phyloP scores from a whole-genome alignment of 2,888 invertebrate genomes.

The Oscheius sp. region DNA sequence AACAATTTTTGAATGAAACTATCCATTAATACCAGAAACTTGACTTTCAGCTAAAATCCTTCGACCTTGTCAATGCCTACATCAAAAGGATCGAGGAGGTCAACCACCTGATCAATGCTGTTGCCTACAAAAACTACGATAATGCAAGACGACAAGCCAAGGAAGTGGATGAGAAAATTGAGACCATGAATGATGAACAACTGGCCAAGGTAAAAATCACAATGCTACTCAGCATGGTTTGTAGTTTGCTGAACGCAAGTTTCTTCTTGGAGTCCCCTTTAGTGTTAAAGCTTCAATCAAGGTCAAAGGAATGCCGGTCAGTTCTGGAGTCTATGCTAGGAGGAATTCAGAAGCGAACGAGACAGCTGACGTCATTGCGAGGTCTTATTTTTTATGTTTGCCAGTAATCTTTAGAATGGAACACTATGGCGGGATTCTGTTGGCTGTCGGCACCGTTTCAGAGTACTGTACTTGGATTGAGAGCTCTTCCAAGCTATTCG shows the following conservation, averaged over 20 bases:
- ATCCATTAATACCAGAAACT: too few species aligned
- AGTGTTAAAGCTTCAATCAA: constrained; percentile 12
- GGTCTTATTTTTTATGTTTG: neutral
- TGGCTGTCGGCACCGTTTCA: constrained; percentile 26
- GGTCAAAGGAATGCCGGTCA: constrained; percentile 11
- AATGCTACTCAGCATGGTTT: neutral
- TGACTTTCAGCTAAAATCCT: constrained; percentile 7
- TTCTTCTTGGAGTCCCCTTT: constrained; percentile 21
- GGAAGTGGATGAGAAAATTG: neutral
- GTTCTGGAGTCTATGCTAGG: constrained; percentile 17
- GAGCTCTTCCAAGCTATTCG: constrained; percentile 12
- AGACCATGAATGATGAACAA: neutral
- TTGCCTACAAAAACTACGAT: constrained; percentile 17
- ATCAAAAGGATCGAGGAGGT: constrained; percentile 27
- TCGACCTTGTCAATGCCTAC: constrained; percentile 18
- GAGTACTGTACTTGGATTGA: constrained; percentile 36
- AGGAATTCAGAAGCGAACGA: neutral
- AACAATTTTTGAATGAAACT: too few species aligned
- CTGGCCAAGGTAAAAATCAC: neutral
- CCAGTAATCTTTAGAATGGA: constrained; percentile 22
- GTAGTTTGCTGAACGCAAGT: neutral
- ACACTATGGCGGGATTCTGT: constrained; percentile 31
- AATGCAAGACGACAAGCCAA: constrained; percentile 16
- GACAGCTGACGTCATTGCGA: constrained; percentile 5
- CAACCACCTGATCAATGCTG: constrained; percentile 12